phyloP scores from a whole-genome alignment of 2,888 invertebrate genomes.

The Agrenia bidenticulata region DNA sequence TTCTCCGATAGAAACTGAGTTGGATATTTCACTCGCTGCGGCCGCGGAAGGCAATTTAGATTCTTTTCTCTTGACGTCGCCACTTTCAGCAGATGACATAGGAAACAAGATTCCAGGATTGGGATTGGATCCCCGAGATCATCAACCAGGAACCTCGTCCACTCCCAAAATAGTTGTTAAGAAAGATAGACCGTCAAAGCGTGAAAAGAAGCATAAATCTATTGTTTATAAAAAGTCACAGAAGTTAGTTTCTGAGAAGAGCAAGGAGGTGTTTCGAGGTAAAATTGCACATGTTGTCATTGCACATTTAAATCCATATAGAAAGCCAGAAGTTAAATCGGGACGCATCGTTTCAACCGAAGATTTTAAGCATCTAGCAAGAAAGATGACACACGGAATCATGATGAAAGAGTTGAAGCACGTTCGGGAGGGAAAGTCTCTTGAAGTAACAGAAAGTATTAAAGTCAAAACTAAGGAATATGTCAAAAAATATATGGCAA shows the following conservation, averaged over 20 bases:
- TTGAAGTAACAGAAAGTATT: constrained; percentile 86
- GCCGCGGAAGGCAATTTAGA: constrained; percentile 6
- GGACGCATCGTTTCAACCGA: constrained; percentile 85
- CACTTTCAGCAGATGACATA: background rate
- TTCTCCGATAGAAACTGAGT: constrained; percentile 37
- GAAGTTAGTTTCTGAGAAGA: constrained; percentile 54
- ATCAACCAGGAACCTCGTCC: background rate
- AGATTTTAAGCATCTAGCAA: constrained; percentile 90
- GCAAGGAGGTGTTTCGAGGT: constrained; percentile 83
- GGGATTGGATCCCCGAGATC: constrained; percentile 24
- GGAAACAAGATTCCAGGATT: constrained; percentile 29
- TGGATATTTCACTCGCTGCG: constrained; percentile 30
- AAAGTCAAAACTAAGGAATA: constrained; percentile 93
- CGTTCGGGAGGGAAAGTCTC: constrained; percentile 79
- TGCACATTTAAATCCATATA: constrained; percentile 81
- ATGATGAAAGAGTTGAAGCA: constrained; percentile 93
- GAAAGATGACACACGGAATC: constrained; percentile 94
- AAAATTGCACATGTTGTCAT: constrained; percentile 73
- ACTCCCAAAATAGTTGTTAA: constrained; percentile 12
- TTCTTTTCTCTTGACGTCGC: background rate
- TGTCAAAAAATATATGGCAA: constrained; percentile 93
- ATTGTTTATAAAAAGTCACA: constrained; percentile 29
- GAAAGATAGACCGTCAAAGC: constrained; percentile 25
- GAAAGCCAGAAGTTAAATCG: constrained; percentile 77
- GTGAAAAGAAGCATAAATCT: constrained; percentile 40